Evolutionary conservation across 2,888 invertebrate genomes (phyloP).

Genomic region (Zelleria hepariella): DNA sequence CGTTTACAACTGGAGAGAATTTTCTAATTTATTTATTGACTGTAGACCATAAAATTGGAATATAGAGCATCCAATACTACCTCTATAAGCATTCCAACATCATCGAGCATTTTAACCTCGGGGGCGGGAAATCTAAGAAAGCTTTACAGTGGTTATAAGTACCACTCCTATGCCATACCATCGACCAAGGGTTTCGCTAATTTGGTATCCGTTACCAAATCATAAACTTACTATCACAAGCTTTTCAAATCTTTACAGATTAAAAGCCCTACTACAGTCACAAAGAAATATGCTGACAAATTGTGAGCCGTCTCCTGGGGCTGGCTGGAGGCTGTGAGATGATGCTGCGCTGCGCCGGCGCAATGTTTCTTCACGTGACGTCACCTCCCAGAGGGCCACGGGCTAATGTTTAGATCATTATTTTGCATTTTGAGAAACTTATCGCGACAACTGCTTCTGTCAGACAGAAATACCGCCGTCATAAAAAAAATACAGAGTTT

Average conservation of each 20-base stretch:
- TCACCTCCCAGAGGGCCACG: neutral
- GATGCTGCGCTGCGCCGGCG: neutral
- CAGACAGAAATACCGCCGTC: too few relatives aligned
- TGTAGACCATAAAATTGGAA: neutral
- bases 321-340: neutral
- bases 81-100: neutral
- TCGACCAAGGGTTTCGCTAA: too few relatives aligned
- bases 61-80: neutral
- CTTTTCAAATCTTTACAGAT: too few relatives aligned
- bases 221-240: too few relatives aligned
- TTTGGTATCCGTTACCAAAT: too few relatives aligned
- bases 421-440: conserved; percentile 23
- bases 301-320: neutral
- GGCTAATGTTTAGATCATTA: conserved; percentile 32
- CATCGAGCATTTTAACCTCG: neutral
- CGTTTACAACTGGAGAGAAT: neutral
- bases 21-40: neutral
- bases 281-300: conserved; percentile 4
- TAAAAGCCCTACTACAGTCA: neutral
- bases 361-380: neutral
- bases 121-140: neutral
- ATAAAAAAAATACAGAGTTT: too few relatives aligned
- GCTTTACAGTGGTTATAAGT: too few relatives aligned
- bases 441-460: conserved; percentile 16
- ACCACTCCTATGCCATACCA: too few relatives aligned